Evolutionary conservation across 2,888 invertebrate genomes (phyloP).

Genomic region (Cloeon dipterum): DNA sequence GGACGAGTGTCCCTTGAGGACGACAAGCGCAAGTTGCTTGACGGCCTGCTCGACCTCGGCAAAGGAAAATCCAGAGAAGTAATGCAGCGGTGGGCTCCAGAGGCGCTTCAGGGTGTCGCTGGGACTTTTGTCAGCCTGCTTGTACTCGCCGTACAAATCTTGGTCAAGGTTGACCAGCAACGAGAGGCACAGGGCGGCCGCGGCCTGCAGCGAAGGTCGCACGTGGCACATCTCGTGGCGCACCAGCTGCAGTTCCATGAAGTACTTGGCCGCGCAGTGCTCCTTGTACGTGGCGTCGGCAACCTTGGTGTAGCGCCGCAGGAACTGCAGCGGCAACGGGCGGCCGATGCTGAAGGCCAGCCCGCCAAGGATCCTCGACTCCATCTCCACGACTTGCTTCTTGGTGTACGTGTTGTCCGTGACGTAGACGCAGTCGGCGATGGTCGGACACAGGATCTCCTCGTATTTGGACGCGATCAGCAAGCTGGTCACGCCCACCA

Average conservation of each 20-base stretch:
- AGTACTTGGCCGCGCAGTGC: conserved; percentile 73
- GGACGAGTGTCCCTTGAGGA: conserved; percentile 39
- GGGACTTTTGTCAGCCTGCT: too few species aligned
- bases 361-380: conserved; percentile 47
- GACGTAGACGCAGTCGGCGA: conserved; percentile 74
- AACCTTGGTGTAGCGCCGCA: conserved; percentile 49
- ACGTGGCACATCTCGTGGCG: conserved; percentile 59
- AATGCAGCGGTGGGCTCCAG: conserved; percentile 52
- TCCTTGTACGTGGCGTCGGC: conserved; percentile 32
- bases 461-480: conserved; percentile 87
- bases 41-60: conserved; percentile 43
- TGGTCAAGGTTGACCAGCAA: too few species aligned
- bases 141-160: too few species aligned
- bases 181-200: conserved; percentile 55
- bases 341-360: conserved; percentile 63
- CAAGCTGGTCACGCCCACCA: conserved; percentile 75
- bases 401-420: conserved; percentile 70
- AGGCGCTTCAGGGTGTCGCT: conserved; percentile 13
- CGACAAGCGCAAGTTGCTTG: conserved; percentile 39
- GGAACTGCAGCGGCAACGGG: conserved; percentile 72
- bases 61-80: conserved; percentile 53
- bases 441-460: conserved; percentile 73
- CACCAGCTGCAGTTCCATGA: conserved; percentile 62
- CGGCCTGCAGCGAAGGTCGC: conserved; percentile 64
- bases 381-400: conserved; percentile 59